Conservation (phyloP, 1,140 invertebrate genomes). For the Heliothis virescens region DNA sequence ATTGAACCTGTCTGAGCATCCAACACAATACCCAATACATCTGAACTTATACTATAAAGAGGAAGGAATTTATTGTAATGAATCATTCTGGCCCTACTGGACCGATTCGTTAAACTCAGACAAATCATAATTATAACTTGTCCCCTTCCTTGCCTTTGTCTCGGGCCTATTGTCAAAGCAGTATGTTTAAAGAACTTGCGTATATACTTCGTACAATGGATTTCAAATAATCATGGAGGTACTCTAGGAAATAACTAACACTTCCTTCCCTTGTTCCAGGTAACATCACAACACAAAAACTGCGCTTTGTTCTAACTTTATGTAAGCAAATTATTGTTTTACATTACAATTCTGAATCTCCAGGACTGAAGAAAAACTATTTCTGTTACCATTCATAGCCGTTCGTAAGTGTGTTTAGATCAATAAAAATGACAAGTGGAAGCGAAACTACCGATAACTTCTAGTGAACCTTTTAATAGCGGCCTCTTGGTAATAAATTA, state of each 20-base stretch:
- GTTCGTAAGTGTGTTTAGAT: conserved; percentile 48
- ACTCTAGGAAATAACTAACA: conserved; percentile 11
- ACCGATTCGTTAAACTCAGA: conserved; percentile 3
- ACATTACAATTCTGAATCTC: not conserved
- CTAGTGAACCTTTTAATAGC: conserved; percentile 65
- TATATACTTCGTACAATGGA: conserved; percentile 1
- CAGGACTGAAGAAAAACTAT: conserved; percentile 31
- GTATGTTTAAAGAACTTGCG: not conserved
- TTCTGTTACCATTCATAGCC: conserved; percentile 28
- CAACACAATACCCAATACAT: too few relatives aligned
- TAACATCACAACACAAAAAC: conserved; percentile 19
- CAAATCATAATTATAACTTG: not conserved
- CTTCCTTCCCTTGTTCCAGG: conserved; percentile 27
- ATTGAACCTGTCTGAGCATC: too few relatives aligned
- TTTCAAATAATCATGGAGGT: conserved; percentile 16
- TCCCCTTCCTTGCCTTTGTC: conserved; percentile 11
- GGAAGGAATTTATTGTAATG: too few relatives aligned
- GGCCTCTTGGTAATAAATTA: conserved; percentile 68
- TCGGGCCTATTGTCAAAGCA: conserved; percentile 6
- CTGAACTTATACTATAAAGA: too few relatives aligned
- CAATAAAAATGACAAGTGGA: conserved; percentile 64
- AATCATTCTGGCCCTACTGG: too few relatives aligned
- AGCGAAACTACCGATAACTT: conserved; percentile 58
- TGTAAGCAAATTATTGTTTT: conserved; percentile 40
- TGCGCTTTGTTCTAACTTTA: not conserved